Base-by-base conservation (phyloP, 35 echinoderm and acorn worm genomes). In the Ptychodera flava region DNA sequence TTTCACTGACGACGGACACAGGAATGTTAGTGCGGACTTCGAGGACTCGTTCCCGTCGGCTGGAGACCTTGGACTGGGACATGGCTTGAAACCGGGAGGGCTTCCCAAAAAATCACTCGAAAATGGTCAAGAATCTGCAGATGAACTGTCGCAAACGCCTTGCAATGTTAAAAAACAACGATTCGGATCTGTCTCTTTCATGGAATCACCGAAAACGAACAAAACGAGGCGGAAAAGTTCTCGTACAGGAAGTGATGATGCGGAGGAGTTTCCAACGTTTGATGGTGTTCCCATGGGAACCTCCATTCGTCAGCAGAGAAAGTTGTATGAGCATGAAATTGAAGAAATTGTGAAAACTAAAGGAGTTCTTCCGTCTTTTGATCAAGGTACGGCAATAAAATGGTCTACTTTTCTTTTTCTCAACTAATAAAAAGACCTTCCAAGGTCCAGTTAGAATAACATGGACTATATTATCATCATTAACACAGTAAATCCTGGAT, bases 241-340 rank as follows among this genome's bases (percentile, higher is more conserved):
- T 0, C 29, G 30, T 36, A 83, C 33, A 30, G 35, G 37, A n/a
- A 16, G 2, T 12, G 33, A 37, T 16, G 1, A 1, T 14, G 34
- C 1, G 28, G 82, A 37, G 1, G 30, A 28, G n/a, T 83, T 83
- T 83, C 82, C 82, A 2, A 83, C 29, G 6, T 36, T 83, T 34
- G 35, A 83, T n/a, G 82, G 82, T 0, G 35, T 83, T 37, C 32
- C 34, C n/a, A 36, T 83, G 16, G 82, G 82, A 83, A 83, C 82
- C 12, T 83, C 82, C 6, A 83, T 83, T 12, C 12, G 82, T 12
- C 82, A 83, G 37, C 82, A 83, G 35, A 83, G 37, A 36, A 16
- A 83, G n/a, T 31, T 83, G 15, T 83, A 83, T 31, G 82, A 83
- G 37, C 82, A 83, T 36, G 37, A 36, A 36, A 83, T 83, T 34